Percentiles rank a stretch among this genome's conserved stretches.
Conservation (phyloP, 2,888 invertebrate genomes). For the Sminthurides aquaticus region DNA sequence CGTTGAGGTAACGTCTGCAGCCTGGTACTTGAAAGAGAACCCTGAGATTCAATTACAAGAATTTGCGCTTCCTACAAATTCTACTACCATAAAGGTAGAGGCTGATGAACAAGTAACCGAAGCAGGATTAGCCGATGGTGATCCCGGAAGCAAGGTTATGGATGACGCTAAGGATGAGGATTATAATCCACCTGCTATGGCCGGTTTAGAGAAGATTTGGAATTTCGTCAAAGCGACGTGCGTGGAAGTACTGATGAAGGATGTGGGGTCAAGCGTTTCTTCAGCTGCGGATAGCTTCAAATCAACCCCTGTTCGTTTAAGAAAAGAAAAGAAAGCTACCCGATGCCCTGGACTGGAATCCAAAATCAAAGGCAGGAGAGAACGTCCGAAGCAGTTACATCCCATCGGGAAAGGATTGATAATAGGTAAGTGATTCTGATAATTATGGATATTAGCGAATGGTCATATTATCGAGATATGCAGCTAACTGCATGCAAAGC, state of each 20-base stretch:
- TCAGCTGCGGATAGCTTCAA: slow-evolving; percentile 3
- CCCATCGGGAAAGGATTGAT: slow-evolving; percentile 38
- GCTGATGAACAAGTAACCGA: neutral
- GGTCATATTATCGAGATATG: too few relatives aligned
- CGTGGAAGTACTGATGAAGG: slow-evolving; percentile 29
- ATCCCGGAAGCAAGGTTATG: neutral
- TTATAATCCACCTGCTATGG: slow-evolving; percentile 37
- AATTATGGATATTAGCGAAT: neutral
- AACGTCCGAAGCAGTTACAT: slow-evolving; percentile 36
- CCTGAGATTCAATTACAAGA: slow-evolving; percentile 31
- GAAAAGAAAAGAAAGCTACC: slow-evolving; percentile 27
- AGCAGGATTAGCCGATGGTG: neutral
- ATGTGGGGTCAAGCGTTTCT: neutral
- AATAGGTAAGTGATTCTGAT: slow-evolving; percentile 17
- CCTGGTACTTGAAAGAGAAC: slow-evolving; percentile 52
- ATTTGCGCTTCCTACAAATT: slow-evolving; percentile 1
- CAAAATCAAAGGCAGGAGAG: slow-evolving; percentile 21
- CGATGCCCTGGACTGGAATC: slow-evolving; percentile 9
- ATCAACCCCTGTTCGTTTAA: slow-evolving; percentile 24
- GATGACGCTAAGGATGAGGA: slow-evolving; percentile 10
- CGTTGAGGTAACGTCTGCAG: slow-evolving; percentile 68
- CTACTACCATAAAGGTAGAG: neutral
- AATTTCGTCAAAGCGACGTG: slow-evolving; percentile 36
- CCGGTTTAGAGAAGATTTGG: slow-evolving; percentile 40
- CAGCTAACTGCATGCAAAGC: too few relatives aligned